These are phyloP conservation scores for Odocoileus hemionus DNA, from an alignment of 2,113 vertebrate species.

Conservation along the genomic window DNA sequence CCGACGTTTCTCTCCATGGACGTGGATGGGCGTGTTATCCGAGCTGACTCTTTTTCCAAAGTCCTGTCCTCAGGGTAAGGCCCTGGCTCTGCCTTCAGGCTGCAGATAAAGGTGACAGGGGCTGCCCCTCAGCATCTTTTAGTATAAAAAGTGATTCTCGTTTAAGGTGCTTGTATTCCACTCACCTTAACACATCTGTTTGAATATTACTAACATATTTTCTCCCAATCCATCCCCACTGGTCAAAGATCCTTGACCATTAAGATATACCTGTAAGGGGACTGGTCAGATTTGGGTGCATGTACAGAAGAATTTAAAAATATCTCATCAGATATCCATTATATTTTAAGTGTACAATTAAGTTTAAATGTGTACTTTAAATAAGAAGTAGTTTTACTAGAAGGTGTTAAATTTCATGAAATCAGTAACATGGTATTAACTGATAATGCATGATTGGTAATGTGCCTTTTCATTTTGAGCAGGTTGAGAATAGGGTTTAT, in stretches of 20 bases:
- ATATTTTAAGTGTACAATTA: not conserved
- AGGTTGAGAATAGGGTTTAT: slow-evolving; percentile 94
- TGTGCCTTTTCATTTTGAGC: not conserved
- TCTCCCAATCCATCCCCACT: not conserved
- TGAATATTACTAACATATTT: not conserved
- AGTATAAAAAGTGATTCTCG: not conserved
- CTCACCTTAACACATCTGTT: not conserved
- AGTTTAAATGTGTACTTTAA: not conserved
- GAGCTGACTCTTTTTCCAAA: slow-evolving; percentile 86
- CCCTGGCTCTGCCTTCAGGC: not conserved
- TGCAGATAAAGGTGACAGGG: not conserved
- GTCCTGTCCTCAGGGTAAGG: slow-evolving; percentile 84
- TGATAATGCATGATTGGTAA: not conserved
- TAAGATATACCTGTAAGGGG: not conserved
- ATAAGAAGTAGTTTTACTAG: not conserved
- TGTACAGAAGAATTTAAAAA: not conserved
- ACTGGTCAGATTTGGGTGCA: not conserved
- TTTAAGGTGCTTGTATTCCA: not conserved
- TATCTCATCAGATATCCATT: not conserved
- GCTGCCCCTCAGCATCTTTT: not conserved
- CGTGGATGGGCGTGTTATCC: slow-evolving; percentile 81
- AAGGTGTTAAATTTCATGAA: not conserved
- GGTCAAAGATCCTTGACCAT: not conserved
- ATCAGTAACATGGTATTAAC: not conserved
- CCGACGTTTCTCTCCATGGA: slow-evolving; percentile 86